Conservation (phyloP, 1,140 invertebrate species). For the Tetranychus cinnabarinus region DNA sequence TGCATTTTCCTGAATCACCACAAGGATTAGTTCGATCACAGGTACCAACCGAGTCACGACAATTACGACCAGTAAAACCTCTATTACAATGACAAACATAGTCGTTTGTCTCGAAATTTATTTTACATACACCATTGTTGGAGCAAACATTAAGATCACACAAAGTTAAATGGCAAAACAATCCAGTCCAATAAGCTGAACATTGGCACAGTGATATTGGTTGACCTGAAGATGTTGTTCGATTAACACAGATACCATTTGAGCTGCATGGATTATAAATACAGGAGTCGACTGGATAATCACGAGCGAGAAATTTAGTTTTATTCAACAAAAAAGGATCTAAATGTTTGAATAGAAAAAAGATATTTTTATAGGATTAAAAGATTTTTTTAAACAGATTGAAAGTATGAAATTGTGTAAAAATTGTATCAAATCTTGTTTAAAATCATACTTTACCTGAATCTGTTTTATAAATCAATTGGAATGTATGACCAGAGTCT, state of each 20-base stretch:
- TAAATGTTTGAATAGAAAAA: background rate
- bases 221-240: background rate
- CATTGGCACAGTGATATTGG: background rate
- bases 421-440: background rate
- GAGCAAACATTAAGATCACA: slow-evolving; percentile 42
- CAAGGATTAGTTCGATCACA: slow-evolving; percentile 40
- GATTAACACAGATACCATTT: background rate
- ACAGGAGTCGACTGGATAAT: slow-evolving; percentile 1
- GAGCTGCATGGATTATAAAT: slow-evolving; percentile 1
- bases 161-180: slow-evolving; percentile 39
- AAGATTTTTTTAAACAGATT: too few species aligned
- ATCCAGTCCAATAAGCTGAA: slow-evolving; percentile 22
- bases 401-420: too few species aligned
- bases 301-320: background rate
- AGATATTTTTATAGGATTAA: too few species aligned
- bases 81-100: slow-evolving; percentile 28
- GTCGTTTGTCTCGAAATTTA: slow-evolving; percentile 21
- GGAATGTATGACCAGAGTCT: background rate
- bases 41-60: slow-evolving; percentile 35
- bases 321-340: background rate
- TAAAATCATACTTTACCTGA: background rate
- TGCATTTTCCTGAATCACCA: slow-evolving; percentile 37
- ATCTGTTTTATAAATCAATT: background rate
- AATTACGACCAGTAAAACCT: slow-evolving; percentile 35
- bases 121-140: slow-evolving; percentile 37